phyloP scores from a whole-genome alignment of 2,113 vertebrate genomes.

The Gymnorhina tibicen region DNA sequence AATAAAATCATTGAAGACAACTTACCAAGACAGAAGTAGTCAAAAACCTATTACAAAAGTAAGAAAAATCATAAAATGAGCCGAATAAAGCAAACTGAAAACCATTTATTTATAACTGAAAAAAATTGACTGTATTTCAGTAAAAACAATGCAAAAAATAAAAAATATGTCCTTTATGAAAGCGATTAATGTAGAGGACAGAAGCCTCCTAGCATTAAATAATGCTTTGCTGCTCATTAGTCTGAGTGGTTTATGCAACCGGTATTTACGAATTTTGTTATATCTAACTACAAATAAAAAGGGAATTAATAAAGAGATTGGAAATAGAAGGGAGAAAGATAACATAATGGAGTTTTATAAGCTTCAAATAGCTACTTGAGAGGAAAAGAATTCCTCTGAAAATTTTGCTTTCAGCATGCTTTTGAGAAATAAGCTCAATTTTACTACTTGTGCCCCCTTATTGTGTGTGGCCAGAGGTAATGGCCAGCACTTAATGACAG shows the following conservation, averaged over 20 bases:
- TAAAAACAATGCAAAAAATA: not conserved
- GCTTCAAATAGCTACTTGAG: not conserved
- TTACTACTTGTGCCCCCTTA: not conserved
- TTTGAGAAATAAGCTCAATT: not conserved
- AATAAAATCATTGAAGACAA: not conserved
- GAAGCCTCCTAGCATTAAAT: not conserved
- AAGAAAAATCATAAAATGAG: not conserved
- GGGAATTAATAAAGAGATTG: not conserved
- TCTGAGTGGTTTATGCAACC: not conserved
- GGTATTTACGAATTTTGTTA: not conserved
- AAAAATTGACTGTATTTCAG: not conserved
- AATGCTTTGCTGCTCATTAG: not conserved
- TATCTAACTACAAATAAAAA: not conserved
- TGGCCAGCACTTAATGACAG: not conserved
- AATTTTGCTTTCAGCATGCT: not conserved
- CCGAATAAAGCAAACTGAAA: not conserved
- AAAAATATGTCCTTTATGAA: not conserved
- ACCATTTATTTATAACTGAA: not conserved
- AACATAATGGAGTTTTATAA: not conserved
- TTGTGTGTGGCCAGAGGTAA: not conserved
- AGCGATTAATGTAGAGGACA: not conserved
- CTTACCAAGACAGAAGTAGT: not conserved
- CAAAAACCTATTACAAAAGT: not conserved
- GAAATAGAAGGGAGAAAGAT: not conserved
- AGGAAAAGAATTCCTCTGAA: not conserved